Conservation (phyloP, 2,888 invertebrate species). For the Pseudococcus jackbeardsleyi region DNA sequence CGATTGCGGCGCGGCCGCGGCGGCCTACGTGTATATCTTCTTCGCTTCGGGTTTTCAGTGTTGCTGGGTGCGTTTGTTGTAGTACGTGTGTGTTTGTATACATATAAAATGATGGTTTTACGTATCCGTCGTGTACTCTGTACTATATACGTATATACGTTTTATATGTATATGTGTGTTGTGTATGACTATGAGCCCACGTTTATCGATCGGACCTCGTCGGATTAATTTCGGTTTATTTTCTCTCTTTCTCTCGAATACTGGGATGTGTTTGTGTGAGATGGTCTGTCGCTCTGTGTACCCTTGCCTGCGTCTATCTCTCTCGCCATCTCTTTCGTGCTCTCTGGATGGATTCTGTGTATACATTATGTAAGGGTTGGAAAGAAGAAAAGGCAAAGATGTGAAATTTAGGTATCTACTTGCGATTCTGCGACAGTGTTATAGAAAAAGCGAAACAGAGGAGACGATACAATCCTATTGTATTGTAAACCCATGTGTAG, state of each 20-base stretch:
- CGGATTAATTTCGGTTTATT: slow-evolving; percentile 65
- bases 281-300: neutral
- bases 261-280: too few relatives aligned
- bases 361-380: slow-evolving; percentile 10
- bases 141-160: neutral
- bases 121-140: neutral
- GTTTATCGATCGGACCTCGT: slow-evolving; percentile 65
- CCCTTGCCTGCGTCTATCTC: too few relatives aligned
- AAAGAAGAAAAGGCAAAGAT: neutral
- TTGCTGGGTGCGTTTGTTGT: neutral
- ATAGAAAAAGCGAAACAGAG: neutral
- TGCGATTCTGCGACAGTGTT: neutral
- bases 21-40: slow-evolving; percentile 63
- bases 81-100: slow-evolving; percentile 26
- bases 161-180: slow-evolving; percentile 41
- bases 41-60: slow-evolving; percentile 16
- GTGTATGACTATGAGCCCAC: slow-evolving; percentile 65
- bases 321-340: neutral
- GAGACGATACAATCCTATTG: neutral
- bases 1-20: slow-evolving; percentile 29
- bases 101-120: slow-evolving; percentile 8
- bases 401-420: neutral
- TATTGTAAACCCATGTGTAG: neutral
- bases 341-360: neutral
- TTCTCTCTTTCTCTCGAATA: slow-evolving; percentile 30